Evolutionary conservation across 2,888 invertebrate species (phyloP).

Genomic region (Eubasilissa splendida): DNA sequence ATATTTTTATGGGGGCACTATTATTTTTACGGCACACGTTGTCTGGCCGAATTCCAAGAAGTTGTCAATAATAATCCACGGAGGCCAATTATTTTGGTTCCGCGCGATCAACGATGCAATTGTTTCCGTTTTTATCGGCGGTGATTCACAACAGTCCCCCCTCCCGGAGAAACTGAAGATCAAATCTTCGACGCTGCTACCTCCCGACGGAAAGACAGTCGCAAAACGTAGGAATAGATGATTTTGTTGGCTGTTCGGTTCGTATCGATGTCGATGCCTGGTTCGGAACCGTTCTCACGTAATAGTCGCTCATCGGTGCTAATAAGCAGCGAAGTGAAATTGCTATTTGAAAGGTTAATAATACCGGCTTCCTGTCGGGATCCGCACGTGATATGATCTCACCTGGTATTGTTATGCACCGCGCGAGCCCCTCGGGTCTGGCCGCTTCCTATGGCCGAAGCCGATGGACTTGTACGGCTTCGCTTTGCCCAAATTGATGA

Average conservation of each 20-base stretch:
- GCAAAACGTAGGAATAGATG: too few species aligned
- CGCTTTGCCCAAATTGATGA: conserved; percentile 19
- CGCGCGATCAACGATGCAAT: conserved; percentile 21
- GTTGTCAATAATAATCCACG: conserved; percentile 25
- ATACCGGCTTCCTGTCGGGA: conserved; percentile 28
- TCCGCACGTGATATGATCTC: conserved; percentile 34
- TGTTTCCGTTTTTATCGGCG: conserved; percentile 25
- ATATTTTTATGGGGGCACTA: conserved; percentile 13
- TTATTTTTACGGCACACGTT: conserved; percentile 32
- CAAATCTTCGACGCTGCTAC: background rate
- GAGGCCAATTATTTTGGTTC: conserved; percentile 31
- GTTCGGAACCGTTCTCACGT: background rate
- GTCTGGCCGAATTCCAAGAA: conserved; percentile 30
- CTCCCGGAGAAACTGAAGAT: too few species aligned
- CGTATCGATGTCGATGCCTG: background rate
- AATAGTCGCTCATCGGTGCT: conserved; percentile 20
- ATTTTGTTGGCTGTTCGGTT: background rate
- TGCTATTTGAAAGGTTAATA: conserved; percentile 18
- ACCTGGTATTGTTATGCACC: conserved; percentile 18
- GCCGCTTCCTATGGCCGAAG: conserved; percentile 1
- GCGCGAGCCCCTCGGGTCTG: background rate
- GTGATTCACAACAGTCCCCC: conserved; percentile 1
- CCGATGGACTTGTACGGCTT: conserved; percentile 9
- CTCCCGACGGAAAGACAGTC: too few species aligned
- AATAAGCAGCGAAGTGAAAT: conserved; percentile 15